These are phyloP conservation scores for Eudasyphora cyanicolor DNA, from an alignment of 2,888 invertebrate species.

Conservation along the genomic window DNA sequence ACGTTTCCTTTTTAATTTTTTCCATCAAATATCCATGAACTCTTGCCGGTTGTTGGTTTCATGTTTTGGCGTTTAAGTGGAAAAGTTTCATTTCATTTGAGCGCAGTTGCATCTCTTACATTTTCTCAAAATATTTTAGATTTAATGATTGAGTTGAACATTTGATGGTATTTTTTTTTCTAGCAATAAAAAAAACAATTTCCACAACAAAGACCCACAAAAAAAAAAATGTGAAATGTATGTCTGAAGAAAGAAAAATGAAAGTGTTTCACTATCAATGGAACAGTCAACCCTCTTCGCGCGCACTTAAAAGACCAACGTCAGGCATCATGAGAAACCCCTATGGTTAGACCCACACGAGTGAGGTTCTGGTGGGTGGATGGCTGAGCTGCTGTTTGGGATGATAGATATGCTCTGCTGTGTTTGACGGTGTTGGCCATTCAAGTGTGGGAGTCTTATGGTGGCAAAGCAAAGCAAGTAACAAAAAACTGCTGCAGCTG, in stretches of 20 bases:
- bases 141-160: neutral
- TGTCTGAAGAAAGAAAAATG: conserved; percentile 12
- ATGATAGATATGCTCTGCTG: too few relatives aligned
- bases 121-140: neutral
- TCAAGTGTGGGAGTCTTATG: conserved; percentile 57
- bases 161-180: neutral
- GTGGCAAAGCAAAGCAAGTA: too few relatives aligned
- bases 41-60: neutral
- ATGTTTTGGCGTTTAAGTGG: neutral
- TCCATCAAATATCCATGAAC: neutral
- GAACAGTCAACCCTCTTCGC: too few relatives aligned
- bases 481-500: neutral
- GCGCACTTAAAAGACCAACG: neutral
- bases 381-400: neutral
- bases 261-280: conserved; percentile 25
- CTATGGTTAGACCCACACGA: too few relatives aligned
- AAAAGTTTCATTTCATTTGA: conserved; percentile 3
- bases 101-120: neutral
- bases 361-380: neutral
- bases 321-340: too few relatives aligned
- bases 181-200: too few relatives aligned
- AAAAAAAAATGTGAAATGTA: conserved; percentile 24
- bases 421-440: neutral
- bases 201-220: neutral
- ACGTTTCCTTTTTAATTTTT: too few relatives aligned